phyloP scores from a whole-genome alignment of 2,888 invertebrate genomes.

The Keiferia lycopersicella region DNA sequence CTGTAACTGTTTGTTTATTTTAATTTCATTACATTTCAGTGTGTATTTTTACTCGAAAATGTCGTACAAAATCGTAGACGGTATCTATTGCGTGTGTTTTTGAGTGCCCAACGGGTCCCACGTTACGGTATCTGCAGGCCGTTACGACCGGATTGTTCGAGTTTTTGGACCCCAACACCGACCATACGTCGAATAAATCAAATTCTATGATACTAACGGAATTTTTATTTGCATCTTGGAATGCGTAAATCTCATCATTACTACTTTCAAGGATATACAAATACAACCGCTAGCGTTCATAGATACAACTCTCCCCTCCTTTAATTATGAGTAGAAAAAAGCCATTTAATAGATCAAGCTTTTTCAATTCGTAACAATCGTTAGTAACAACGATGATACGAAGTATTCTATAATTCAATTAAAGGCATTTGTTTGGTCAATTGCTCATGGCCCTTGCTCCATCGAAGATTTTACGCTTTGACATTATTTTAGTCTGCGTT shows the following conservation, averaged over 20 bases:
- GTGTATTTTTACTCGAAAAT: slow-evolving; percentile 1
- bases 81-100: slow-evolving; percentile 20
- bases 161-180: slow-evolving; percentile 33
- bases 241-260: neutral
- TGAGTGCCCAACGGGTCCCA: slow-evolving; percentile 24
- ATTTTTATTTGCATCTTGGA: neutral
- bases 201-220: slow-evolving; percentile 8
- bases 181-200: slow-evolving; percentile 26
- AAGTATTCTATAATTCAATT: slow-evolving; percentile 19
- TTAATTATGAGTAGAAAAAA: slow-evolving; percentile 8
- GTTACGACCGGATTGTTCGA: slow-evolving; percentile 42
- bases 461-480: slow-evolving; percentile 8
- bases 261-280: neutral
- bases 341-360: neutral
- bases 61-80: slow-evolving; percentile 10
- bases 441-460: slow-evolving; percentile 13
- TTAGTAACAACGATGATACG: slow-evolving; percentile 8
- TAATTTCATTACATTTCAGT: neutral
- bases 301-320: neutral
- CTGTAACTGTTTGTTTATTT: neutral
- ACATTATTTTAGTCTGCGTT: slow-evolving; percentile 17
- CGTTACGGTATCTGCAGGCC: slow-evolving; percentile 31
- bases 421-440: slow-evolving; percentile 7
- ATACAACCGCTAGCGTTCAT: neutral
- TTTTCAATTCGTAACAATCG: neutral